phyloP scores from a whole-genome alignment of 2,113 vertebrate species.

The Abramis brama region DNA sequence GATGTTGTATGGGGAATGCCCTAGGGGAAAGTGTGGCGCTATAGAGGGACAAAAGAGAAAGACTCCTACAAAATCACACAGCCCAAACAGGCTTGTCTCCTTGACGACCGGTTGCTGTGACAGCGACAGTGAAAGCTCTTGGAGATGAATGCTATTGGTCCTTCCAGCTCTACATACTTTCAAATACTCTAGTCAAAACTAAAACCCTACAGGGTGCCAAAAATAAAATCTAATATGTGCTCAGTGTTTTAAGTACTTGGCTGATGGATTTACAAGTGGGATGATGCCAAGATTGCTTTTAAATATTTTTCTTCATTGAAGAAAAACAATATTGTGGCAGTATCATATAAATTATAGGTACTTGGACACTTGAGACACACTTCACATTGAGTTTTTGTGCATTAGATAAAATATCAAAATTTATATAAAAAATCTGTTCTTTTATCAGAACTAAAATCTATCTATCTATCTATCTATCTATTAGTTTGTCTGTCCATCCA shows the following conservation, averaged over 20 bases:
- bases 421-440: too few relatives aligned
- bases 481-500: accelerated
- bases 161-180: constrained; percentile 35
- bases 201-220: background rate
- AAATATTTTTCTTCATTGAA: background rate
- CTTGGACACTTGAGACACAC: too few relatives aligned
- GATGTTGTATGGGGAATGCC: constrained; percentile 74
- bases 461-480: too few relatives aligned
- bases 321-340: too few relatives aligned
- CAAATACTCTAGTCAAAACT: background rate
- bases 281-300: background rate
- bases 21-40: constrained; percentile 74
- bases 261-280: background rate
- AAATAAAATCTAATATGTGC: constrained; percentile 25
- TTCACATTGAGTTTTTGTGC: too few relatives aligned
- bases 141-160: constrained; percentile 6
- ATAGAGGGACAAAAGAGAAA: constrained; percentile 64
- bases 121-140: constrained; percentile 57
- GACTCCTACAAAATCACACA: constrained; percentile 60
- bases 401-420: too few relatives aligned
- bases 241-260: constrained; percentile 11
- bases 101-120: constrained; percentile 60
- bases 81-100: constrained; percentile 62
- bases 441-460: too few relatives aligned
- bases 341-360: too few relatives aligned